These are phyloP conservation scores for Volucella inanis DNA, from an alignment of 2,888 invertebrate genomes.

Conservation along the genomic window DNA sequence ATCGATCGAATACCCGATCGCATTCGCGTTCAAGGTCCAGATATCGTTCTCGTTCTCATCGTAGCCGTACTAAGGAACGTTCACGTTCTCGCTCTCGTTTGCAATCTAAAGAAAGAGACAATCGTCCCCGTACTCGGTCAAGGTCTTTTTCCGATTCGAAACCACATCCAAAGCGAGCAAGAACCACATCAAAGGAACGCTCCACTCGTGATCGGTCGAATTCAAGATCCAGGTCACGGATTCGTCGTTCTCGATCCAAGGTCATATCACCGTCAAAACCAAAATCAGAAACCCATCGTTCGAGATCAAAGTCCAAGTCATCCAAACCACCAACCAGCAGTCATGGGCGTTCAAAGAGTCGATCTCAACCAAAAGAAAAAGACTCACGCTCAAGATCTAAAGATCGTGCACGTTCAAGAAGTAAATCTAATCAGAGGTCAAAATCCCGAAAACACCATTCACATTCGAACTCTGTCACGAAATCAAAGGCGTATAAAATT, in stretches of 20 bases:
- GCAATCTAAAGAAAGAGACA: constrained; percentile 65
- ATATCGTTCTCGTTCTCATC: constrained; percentile 81
- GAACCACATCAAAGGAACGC: constrained; percentile 49
- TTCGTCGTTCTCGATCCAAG: constrained; percentile 32
- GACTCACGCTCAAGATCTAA: neutral
- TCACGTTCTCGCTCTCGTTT: constrained; percentile 77
- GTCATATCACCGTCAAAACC: constrained; percentile 36
- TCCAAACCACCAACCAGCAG: constrained; percentile 29
- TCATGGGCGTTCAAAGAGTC: constrained; percentile 16
- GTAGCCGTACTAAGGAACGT: constrained; percentile 74
- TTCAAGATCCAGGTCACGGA: constrained; percentile 63
- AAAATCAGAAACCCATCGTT: constrained; percentile 21
- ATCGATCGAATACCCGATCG: constrained; percentile 80
- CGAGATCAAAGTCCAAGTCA: constrained; percentile 16
- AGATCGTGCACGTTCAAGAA: neutral
- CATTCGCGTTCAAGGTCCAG: constrained; percentile 80
- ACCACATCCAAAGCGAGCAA: constrained; percentile 48
- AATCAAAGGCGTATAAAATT: constrained; percentile 27
- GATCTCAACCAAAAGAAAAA: constrained; percentile 35
- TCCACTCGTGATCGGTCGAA: constrained; percentile 69
- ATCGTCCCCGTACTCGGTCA: constrained; percentile 43
- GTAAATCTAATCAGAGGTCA: neutral
- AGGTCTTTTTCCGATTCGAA: constrained; percentile 48
- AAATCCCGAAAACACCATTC: constrained; percentile 6
- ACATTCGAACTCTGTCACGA: constrained; percentile 34